Evolutionary conservation across 2,888 invertebrate genomes (phyloP), one percentile per base, ranked within the genome.

Genomic region (Colletes collaris): DNA sequence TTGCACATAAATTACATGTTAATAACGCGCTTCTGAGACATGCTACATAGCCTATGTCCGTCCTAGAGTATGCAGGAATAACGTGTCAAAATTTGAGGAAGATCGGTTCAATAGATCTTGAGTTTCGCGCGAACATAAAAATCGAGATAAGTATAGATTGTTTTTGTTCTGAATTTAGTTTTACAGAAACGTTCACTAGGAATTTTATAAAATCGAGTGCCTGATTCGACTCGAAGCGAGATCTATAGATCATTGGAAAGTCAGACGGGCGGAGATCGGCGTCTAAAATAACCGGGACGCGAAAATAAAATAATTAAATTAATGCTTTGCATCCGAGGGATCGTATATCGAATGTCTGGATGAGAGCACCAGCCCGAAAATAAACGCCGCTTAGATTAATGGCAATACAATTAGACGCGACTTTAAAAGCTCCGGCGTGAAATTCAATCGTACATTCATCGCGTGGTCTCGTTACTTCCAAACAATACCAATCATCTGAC

Each of bases 311-410:
- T 77, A 79, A 79, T 79, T 68, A 65, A 68, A 68, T 68, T 77
- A 68, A 69, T 73, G 78, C 64, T 65, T 73, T 56, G 78, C 72
- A 68, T 60, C 49, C 67, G 72, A 44, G 64, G 46, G 58, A 64
- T 56, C 67, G 68, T 78, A 78, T 77, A 73, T 78, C 78, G 79
- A 68, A 68, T 79, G 68, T 73, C 72, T 60, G 79, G 73, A 78
- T 79, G 78, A 78, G 78, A 71, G 78, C 79, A 79, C n/a, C n/a
- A 7, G 37, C 5, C 78, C 44, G 65, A 78, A 73, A 79, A 79
- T 79, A 79, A 73, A 65, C 72, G 63, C 56, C 73, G 60, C 64
- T 77, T 68, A 78, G 72, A 78, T 79, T 73, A 78, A 79, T 78
- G 78, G 73, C 71, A 79, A 79, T 68, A 79, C 78, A 79, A 73